Conservation (phyloP, 2,888 invertebrate species). For the Idaea straminata region DNA sequence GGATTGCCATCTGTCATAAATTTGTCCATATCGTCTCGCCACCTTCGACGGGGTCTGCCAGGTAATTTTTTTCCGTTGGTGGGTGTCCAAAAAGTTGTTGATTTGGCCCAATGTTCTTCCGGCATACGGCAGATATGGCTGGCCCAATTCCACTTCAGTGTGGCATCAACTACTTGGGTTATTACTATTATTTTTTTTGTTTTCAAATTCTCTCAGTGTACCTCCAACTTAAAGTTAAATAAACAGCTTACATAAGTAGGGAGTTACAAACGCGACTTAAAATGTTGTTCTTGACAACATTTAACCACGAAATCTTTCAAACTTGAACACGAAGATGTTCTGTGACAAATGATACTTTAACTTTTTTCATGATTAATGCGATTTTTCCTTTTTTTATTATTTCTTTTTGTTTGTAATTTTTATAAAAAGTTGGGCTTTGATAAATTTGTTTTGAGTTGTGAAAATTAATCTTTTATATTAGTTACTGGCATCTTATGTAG, state of each 20-base stretch:
- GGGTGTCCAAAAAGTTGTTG: no score
- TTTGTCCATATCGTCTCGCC: no score
- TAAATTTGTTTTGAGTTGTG: not conserved
- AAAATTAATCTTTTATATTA: not conserved
- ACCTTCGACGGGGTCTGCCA: no score
- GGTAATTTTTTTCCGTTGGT: no score
- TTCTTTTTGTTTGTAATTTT: not conserved
- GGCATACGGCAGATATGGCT: no score
- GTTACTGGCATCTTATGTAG: no score
- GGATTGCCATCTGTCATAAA: no score
- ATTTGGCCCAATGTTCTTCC: no score
- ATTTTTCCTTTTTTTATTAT: not conserved
- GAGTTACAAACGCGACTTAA: slow-evolving; percentile 20
- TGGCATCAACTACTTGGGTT: no score
- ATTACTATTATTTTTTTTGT: no score
- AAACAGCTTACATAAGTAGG: slow-evolving; percentile 21
- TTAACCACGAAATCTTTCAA: slow-evolving; percentile 28
- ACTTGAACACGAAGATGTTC: slow-evolving; percentile 27
- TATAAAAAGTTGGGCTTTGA: not conserved
- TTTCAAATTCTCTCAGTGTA: not conserved
- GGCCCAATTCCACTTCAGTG: no score
- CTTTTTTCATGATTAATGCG: slow-evolving; percentile 17
- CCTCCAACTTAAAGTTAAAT: slow-evolving; percentile 12
- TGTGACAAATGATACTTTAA: slow-evolving; percentile 24
- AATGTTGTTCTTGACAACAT: slow-evolving; percentile 27